Evolutionary conservation across 2,113 vertebrate genomes (phyloP).

Genomic region (Crotalus helleri): DNA sequence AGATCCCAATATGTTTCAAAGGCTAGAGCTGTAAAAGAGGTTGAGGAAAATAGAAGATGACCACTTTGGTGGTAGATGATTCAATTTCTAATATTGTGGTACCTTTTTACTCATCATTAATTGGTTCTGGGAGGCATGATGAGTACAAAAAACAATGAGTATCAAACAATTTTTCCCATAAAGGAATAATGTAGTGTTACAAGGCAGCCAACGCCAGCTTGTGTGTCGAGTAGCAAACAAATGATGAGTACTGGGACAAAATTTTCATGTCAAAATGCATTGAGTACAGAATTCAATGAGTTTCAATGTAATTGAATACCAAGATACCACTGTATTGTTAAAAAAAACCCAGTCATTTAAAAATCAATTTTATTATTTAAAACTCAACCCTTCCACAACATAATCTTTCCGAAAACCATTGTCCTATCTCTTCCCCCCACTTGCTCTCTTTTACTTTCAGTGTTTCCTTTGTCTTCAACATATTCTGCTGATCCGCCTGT

Average conservation of each 20-base stretch:
- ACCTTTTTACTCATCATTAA: background rate
- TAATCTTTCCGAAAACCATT: background rate
- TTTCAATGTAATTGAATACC: background rate
- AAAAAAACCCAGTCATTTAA: background rate
- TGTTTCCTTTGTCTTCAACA: background rate
- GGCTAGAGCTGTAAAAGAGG: background rate
- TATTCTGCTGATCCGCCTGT: background rate
- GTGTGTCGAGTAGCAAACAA: background rate
- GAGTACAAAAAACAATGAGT: background rate
- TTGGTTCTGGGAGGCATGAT: background rate
- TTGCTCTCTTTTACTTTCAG: background rate
- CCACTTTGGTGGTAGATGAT: background rate
- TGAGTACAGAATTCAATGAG: background rate
- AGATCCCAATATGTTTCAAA: background rate
- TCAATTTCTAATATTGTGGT: background rate
- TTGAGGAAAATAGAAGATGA: background rate
- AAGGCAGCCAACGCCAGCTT: background rate
- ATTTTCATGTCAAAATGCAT: background rate
- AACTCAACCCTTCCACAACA: background rate
- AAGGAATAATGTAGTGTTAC: background rate
- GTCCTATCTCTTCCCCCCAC: background rate
- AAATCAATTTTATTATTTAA: background rate
- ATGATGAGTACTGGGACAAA: background rate
- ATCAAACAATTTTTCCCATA: background rate
- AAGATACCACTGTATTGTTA: background rate